phyloP scores from a whole-genome alignment of 2,888 invertebrate genomes.

The Leucozona laternaria region DNA sequence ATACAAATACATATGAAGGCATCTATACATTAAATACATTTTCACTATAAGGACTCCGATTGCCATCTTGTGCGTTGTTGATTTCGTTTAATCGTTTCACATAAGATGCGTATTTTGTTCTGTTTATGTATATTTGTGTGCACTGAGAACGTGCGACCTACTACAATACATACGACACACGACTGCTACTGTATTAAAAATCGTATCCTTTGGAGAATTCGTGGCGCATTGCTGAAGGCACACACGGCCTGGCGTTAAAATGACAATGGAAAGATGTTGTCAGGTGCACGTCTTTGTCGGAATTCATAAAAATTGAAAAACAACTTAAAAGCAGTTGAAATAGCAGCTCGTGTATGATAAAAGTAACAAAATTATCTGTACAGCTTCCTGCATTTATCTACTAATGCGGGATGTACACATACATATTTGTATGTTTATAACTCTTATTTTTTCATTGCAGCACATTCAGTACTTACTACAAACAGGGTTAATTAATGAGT shows the following conservation, averaged over 20 bases:
- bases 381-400: too few relatives aligned
- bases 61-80: conserved; percentile 63
- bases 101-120: not conserved
- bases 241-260: conserved; percentile 25
- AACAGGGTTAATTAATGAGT: too few relatives aligned
- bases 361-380: not conserved
- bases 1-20: not conserved
- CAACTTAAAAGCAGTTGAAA: not conserved
- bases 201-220: conserved; percentile 55
- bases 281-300: conserved; percentile 9
- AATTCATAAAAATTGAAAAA: conserved; percentile 8
- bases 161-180: not conserved
- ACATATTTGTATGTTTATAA: not conserved
- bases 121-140: not conserved
- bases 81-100: conserved; percentile 54
- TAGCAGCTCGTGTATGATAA: not conserved
- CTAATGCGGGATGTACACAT: not conserved
- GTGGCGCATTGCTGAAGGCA: conserved; percentile 68
- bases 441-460: too few relatives aligned
- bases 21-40: not conserved
- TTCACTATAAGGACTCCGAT: conserved; percentile 41
- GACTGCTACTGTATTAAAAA: conserved; percentile 14
- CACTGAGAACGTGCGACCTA: conserved; percentile 42
- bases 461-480: too few relatives aligned
- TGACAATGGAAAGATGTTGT: conserved; percentile 30